Conservation (phyloP, 2,797 vertebrate genomes). For the Micropoecilia bifurca region DNA sequence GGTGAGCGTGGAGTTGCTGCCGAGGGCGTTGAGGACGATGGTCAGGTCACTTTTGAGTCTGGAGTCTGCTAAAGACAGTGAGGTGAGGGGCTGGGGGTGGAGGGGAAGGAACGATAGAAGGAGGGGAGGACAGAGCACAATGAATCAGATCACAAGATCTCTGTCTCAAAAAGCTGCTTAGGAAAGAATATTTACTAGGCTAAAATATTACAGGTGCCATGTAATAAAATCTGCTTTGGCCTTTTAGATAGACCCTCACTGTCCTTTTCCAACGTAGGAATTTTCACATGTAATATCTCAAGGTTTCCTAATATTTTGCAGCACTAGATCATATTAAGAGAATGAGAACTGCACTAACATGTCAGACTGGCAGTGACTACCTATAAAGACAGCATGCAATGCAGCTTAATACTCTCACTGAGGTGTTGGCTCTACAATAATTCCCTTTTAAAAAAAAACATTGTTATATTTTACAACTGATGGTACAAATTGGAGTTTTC, state of each 20-base stretch:
- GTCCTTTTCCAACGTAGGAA: neutral
- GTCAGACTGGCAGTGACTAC: neutral
- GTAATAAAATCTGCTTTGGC: neutral
- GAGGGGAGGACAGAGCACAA: neutral
- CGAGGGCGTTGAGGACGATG: slow-evolving; percentile 94
- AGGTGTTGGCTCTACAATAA: neutral
- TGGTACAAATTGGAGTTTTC: neutral
- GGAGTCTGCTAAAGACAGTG: slow-evolving; percentile 94
- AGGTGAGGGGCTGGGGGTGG: slow-evolving; percentile 88
- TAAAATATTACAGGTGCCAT: neutral
- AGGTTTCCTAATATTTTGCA: neutral
- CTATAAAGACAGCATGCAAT: neutral
- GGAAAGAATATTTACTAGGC: slow-evolving; percentile 3
- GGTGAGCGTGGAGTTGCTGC: slow-evolving; percentile 95
- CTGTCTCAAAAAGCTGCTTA: neutral
- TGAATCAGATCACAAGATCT: neutral
- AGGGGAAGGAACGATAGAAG: neutral
- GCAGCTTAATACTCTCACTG: neutral
- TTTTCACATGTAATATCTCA: neutral
- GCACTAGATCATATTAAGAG: neutral
- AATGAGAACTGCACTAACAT: neutral
- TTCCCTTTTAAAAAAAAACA: neutral
- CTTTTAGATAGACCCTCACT: neutral
- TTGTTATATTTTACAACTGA: neutral
- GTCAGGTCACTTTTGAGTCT: slow-evolving; percentile 94